Evolutionary conservation across 2,888 invertebrate species (phyloP).

Genomic region (Gastrophysa polygoni): DNA sequence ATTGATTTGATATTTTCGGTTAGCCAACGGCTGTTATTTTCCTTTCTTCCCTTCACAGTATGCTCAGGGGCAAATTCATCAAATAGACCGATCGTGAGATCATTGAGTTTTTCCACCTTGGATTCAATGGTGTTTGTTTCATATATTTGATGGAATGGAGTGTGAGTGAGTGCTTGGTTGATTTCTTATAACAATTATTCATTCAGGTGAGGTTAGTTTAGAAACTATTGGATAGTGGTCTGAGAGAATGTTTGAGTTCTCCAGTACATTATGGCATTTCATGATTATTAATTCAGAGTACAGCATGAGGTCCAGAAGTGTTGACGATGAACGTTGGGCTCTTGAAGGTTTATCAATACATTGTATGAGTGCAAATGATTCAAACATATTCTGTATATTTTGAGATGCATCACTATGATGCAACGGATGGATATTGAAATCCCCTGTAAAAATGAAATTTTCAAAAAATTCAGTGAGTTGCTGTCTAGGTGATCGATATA

Average conservation of each 20-base stretch:
- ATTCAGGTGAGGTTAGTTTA: neutral
- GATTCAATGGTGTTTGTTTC: too few relatives aligned
- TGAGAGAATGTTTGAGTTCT: too few relatives aligned
- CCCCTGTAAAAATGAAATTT: neutral
- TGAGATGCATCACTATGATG: neutral
- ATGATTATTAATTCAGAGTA: too few relatives aligned
- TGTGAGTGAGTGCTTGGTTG: neutral
- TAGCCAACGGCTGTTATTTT: neutral
- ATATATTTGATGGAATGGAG: too few relatives aligned
- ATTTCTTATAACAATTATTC: neutral
- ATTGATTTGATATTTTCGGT: neutral
- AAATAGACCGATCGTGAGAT: neutral
- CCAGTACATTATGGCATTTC: too few relatives aligned
- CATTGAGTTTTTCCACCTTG: too few relatives aligned
- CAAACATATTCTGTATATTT: neutral
- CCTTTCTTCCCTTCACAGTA: neutral
- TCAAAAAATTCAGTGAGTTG: neutral
- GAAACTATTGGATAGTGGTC: neutral
- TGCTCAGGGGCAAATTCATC: neutral
- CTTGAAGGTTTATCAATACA: too few relatives aligned
- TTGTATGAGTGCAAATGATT: too few relatives aligned
- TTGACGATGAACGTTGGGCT: neutral
- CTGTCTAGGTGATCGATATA: neutral
- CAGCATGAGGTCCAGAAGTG: neutral
- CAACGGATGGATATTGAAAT: neutral